Evolutionary conservation across 2,888 invertebrate genomes (phyloP), one percentile per base, ranked within the genome.

Genomic region (Pogonocherus hispidulus): DNA sequence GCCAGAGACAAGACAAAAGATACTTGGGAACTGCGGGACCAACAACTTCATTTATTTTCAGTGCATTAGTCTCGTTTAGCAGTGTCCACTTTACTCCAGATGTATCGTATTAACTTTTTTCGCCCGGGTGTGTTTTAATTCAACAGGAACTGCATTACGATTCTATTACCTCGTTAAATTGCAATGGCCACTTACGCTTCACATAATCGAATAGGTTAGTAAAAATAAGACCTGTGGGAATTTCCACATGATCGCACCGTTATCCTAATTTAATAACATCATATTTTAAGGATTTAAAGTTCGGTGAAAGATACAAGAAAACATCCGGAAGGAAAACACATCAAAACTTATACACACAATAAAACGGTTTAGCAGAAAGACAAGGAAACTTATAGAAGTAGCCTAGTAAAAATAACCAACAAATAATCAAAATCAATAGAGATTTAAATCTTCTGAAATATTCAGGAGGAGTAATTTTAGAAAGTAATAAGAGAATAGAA

Each of bases 11-110:
- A 70, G 71, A 73, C 69, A 71, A 70, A 69, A 71, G 59, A 44
- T 35, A 35, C 63, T 66, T 57, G 66, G 55, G 46, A 66, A 72
- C 69, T 67, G 66, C 70, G 63, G 51, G 69, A 56, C 73, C 57
- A 69, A 67, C 71, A 68, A 69, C 71, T 73, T 70, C 74, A 76
- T 75, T 75, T 70, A 70, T 73, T 74, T 70, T 69, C 63, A 65
- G 68, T 22, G 70, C 73, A 72, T 76, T 74, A 74, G 72, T 66
- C 73, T 67, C 65, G 57, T 63, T 66, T 75, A 76, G 75, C 69
- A 68, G 72, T 74, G 77, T 77, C 75, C 76, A 76, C 76, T 78
- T 77, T 73, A 68, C 67, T 74, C 71, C 71, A 72, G 74, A 69
- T 72, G 73, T 73, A 66, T 66, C 59, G 74, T 69, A 74, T 76